Evolutionary conservation across 2,797 vertebrate genomes (phyloP).

Genomic region (Chromobotia macracanthus): DNA sequence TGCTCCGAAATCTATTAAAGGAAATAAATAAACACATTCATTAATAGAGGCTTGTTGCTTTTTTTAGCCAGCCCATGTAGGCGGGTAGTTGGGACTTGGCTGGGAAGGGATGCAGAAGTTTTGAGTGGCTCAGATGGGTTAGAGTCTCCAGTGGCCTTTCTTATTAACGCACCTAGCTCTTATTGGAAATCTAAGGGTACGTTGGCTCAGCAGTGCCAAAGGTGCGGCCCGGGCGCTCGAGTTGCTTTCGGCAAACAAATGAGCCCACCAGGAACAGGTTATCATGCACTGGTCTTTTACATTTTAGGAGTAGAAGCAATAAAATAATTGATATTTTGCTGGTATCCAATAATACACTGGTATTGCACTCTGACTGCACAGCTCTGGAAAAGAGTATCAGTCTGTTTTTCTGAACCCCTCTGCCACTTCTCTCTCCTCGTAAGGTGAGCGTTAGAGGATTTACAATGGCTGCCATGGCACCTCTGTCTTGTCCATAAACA

Average conservation of each 20-base stretch:
- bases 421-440: slow-evolving; percentile 22
- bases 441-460: slow-evolving; percentile 62
- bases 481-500: slow-evolving; percentile 66
- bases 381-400: slow-evolving; percentile 27
- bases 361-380: not conserved
- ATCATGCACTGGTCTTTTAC: slow-evolving; percentile 27
- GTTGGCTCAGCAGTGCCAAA: slow-evolving; percentile 43
- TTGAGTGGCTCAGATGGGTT: slow-evolving; percentile 41
- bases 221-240: slow-evolving; percentile 6
- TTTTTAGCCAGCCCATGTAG: slow-evolving; percentile 50
- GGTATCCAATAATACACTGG: slow-evolving; percentile 7
- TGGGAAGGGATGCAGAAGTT: slow-evolving; percentile 30
- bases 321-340: slow-evolving; percentile 33
- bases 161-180: slow-evolving; percentile 43
- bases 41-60: slow-evolving; percentile 58
- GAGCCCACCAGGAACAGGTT: slow-evolving; percentile 35
- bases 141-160: slow-evolving; percentile 45
- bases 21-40: slow-evolving; percentile 64
- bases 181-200: slow-evolving; percentile 46
- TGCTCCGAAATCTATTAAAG: slow-evolving; percentile 58
- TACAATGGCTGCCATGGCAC: slow-evolving; percentile 62
- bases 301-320: slow-evolving; percentile 34
- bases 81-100: slow-evolving; percentile 32
- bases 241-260: slow-evolving; percentile 38
- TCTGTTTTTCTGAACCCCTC: slow-evolving; percentile 14